Base-by-base conservation (phyloP, 2,888 invertebrate genomes). In the Linnaemya tessellans region DNA sequence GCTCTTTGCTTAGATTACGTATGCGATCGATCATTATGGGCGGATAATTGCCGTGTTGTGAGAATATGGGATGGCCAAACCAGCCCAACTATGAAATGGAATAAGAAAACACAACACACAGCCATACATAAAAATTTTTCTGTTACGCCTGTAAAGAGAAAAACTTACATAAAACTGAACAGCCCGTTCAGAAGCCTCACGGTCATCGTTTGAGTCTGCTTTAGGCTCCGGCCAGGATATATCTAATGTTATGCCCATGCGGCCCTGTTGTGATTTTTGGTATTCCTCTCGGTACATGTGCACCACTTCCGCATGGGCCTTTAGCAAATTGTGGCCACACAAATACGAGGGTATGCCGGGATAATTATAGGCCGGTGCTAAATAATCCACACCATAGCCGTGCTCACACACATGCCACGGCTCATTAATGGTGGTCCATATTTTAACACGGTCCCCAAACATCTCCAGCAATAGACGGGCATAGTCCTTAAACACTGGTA, bases 391-490 rank as follows among this genome's bases (percentile, higher is more conserved):
- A 2, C 94, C 94, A 81, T 92, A 93, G 22, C 91, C 90, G 74
- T 92, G 92, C 70, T 93, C 93, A 65, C 93, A 93, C 56, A 93
- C 89, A 87, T 93, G 92, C 93, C 93, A 92, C 2, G 96, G 96
- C 89, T 97, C 97, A 90, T 97, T 97, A 87, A 97, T 94, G 0
- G 97, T 97, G 13, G 96, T 94, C 96, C 97, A 97, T 83, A 94
- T 93, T 90, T 94, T 95, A 8, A 96, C 95, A 89, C 94, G 94
- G 87, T 94, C 93, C 0, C 94, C 95, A 87, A 94, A 95, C 89
- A 94, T 92, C 71, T 94, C 93, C 86, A 95, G 94, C 79, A 95
- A 89, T 41, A 96, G 88, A 85, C 93, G 94, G 0, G 96, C 95
- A 86, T 94, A 96, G 88, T 95, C 95, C 25, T 93, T 94, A 88